Conservation (phyloP, 2,113 vertebrate species). For the Arenaria interpres region DNA sequence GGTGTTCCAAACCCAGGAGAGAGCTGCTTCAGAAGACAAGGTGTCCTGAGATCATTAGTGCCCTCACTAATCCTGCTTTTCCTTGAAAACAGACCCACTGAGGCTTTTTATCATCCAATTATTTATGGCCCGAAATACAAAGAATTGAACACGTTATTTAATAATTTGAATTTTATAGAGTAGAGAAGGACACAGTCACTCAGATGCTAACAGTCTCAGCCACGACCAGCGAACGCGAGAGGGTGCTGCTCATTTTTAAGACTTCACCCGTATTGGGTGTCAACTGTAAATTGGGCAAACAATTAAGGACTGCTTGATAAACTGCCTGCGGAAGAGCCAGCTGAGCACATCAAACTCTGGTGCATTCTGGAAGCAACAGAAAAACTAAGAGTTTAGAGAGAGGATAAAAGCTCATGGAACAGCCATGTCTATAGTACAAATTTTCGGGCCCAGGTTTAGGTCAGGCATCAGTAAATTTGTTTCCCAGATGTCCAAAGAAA, state of each 20-base stretch:
- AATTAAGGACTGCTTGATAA: background rate
- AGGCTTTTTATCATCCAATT: background rate
- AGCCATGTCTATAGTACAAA: background rate
- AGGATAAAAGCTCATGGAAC: background rate
- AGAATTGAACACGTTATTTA: background rate
- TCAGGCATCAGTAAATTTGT: background rate
- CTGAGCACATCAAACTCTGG: background rate
- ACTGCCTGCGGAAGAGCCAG: background rate
- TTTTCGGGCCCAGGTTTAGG: background rate
- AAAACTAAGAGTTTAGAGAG: background rate
- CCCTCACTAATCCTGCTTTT: background rate
- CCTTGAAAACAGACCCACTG: background rate
- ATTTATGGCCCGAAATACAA: background rate
- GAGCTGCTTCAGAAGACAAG: background rate
- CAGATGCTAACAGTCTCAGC: background rate
- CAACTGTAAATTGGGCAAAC: background rate
- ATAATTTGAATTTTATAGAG: background rate
- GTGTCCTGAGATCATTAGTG: background rate
- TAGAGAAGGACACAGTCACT: background rate
- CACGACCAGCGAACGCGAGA: background rate
- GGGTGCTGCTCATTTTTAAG: background rate
- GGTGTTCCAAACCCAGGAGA: background rate
- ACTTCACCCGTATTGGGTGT: background rate
- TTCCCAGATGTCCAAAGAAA: background rate
- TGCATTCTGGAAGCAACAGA: background rate